Conservation (phyloP, 2,888 invertebrate species). For the Rhodophaea formosa region DNA sequence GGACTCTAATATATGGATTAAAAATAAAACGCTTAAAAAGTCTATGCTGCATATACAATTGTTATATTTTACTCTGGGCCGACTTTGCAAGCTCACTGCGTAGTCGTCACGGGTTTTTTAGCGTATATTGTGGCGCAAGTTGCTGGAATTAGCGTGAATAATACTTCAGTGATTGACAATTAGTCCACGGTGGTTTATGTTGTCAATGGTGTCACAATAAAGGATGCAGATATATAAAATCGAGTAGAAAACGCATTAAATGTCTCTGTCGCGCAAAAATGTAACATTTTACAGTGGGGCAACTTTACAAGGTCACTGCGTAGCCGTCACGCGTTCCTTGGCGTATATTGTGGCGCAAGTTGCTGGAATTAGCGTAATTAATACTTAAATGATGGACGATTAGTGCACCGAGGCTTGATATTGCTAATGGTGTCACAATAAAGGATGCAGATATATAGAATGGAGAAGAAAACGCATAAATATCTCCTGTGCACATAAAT, state of each 20-base stretch:
- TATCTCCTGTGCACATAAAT: slow-evolving; percentile 29
- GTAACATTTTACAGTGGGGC: slow-evolving; percentile 37
- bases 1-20: neutral
- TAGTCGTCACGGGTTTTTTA: slow-evolving; percentile 52
- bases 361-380: slow-evolving; percentile 22
- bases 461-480: too few species aligned
- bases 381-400: neutral
- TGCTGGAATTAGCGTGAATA: slow-evolving; percentile 21
- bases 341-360: slow-evolving; percentile 35
- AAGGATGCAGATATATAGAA: too few species aligned
- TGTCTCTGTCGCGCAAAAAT: slow-evolving; percentile 29
- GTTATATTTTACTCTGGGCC: slow-evolving; percentile 36
- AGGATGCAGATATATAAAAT: too few species aligned
- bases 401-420: neutral
- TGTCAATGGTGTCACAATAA: neutral
- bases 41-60: slow-evolving; percentile 7
- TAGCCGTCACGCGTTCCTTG: slow-evolving; percentile 53
- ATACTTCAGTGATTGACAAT: neutral
- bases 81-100: slow-evolving; percentile 4
- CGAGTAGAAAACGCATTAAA: too few species aligned
- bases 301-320: slow-evolving; percentile 43
- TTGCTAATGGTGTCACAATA: neutral
- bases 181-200: neutral
- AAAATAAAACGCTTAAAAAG: too few species aligned
- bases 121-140: slow-evolving; percentile 35